phyloP scores from a whole-genome alignment of 2,113 vertebrate species.

The Leptobrachium leishanense region DNA sequence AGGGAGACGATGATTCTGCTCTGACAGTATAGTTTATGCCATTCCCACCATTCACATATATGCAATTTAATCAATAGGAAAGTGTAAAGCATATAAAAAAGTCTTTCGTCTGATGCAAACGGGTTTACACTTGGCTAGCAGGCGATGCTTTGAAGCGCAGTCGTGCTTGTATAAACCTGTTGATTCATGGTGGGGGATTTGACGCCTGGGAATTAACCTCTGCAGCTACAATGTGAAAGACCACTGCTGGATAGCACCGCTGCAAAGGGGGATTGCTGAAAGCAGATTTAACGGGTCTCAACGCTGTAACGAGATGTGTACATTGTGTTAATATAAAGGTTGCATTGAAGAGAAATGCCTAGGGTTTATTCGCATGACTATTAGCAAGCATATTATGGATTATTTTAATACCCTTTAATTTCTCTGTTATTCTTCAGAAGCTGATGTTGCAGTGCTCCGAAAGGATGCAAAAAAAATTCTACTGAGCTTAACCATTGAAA shows the following conservation, averaged over 20 bases:
- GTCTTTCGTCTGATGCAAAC: neutral
- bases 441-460: too few species aligned
- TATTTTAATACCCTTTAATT: too few species aligned
- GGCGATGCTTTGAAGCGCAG: neutral
- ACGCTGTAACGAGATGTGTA: neutral
- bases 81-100: neutral
- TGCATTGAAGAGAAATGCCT: too few species aligned
- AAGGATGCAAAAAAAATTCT: neutral
- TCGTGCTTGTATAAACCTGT: neutral
- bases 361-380: too few species aligned
- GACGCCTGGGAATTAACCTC: neutral
- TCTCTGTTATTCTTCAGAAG: neutral
- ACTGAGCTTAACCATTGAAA: neutral
- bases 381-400: too few species aligned
- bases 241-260: neutral
- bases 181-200: neutral
- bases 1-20: neutral
- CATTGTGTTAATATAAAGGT: too few species aligned
- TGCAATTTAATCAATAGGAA: neutral
- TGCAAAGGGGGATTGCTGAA: neutral
- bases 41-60: neutral
- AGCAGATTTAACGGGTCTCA: neutral
- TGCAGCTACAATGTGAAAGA: neutral
- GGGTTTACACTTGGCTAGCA: neutral
- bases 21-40: neutral